Evolutionary conservation across 2,113 vertebrate species (phyloP).

Genomic region (Corynorhinus townsendii): DNA sequence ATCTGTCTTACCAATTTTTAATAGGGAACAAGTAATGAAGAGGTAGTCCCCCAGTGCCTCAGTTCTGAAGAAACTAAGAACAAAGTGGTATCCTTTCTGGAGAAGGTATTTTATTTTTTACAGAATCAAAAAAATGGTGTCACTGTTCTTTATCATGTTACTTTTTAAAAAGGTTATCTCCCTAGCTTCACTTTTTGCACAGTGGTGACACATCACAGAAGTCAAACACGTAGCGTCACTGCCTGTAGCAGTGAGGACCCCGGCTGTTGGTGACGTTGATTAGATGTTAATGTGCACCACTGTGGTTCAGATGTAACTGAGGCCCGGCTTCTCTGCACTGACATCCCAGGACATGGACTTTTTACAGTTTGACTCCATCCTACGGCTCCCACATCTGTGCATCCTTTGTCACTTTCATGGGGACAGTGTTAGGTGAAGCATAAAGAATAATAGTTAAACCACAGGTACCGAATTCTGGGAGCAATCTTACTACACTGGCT

Average conservation of each 20-base stretch:
- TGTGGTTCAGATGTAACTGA: background rate
- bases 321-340: background rate
- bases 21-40: conserved; percentile 93
- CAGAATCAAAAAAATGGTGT: background rate
- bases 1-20: conserved; percentile 3
- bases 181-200: background rate
- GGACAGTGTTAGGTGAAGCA: background rate
- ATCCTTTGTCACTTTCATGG: background rate
- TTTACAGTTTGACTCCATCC: background rate
- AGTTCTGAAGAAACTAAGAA: conserved; percentile 87
- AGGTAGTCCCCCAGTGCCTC: conserved; percentile 90
- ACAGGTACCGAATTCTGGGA: too few relatives aligned
- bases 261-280: background rate
- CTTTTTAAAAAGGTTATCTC: background rate
- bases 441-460: too few relatives aligned
- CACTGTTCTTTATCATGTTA: background rate
- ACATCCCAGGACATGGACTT: background rate
- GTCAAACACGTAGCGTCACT: background rate
- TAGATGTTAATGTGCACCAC: background rate
- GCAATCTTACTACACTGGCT: background rate
- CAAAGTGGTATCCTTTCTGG: conserved; percentile 90
- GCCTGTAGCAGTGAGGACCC: background rate
- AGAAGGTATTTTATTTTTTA: conserved; percentile 85
- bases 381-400: background rate
- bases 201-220: background rate